These are phyloP conservation scores for Formicarius rufipectus DNA, from an alignment of 2,113 vertebrate species.

Conservation along the genomic window DNA sequence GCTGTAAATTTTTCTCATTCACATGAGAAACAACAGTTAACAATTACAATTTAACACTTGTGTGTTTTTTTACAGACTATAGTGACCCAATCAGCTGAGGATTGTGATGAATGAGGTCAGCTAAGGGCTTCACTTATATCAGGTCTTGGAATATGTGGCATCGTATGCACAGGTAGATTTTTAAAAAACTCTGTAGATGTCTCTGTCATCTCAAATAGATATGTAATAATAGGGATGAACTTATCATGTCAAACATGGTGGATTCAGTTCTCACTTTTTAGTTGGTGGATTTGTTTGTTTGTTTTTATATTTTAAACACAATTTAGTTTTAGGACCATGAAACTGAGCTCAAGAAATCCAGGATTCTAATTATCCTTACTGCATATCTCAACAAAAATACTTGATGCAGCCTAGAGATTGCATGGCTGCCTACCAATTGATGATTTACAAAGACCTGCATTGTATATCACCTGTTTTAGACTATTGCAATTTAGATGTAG, in stretches of 20 bases:
- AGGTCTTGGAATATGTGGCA: constrained; percentile 27
- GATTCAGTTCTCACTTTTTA: background rate
- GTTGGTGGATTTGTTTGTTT: background rate
- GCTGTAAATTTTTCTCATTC: background rate
- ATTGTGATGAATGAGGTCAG: background rate
- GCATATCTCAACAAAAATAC: background rate
- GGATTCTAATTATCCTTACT: background rate
- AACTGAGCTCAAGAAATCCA: background rate
- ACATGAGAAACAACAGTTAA: background rate
- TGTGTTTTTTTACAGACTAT: constrained; percentile 17
- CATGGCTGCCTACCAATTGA: background rate
- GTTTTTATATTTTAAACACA: background rate
- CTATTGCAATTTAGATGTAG: constrained; percentile 34
- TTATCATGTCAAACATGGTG: background rate
- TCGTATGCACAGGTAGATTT: constrained; percentile 33
- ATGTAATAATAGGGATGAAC: background rate
- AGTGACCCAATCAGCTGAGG: background rate
- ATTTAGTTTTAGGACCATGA: background rate
- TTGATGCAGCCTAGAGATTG: background rate
- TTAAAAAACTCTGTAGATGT: background rate
- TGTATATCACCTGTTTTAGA: background rate
- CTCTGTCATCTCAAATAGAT: background rate
- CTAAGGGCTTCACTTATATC: background rate
- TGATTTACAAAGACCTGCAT: background rate
- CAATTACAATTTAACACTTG: background rate